Evolutionary conservation across 2,113 vertebrate species (phyloP).

Genomic region (Tragelaphus strepsiceros): DNA sequence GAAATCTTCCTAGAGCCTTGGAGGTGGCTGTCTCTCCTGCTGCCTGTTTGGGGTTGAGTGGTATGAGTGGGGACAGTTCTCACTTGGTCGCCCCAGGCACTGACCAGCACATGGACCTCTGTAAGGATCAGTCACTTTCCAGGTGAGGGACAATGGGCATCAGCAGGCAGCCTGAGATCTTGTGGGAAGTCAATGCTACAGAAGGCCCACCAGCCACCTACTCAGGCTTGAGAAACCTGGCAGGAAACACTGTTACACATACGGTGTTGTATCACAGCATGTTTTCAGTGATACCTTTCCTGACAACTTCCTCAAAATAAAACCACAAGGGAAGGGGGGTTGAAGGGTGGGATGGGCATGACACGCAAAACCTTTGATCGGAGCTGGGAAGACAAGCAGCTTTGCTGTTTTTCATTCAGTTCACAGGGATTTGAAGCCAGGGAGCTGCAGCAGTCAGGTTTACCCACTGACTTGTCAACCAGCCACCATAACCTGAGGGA

Average conservation of each 20-base stretch:
- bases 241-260: conserved; percentile 6
- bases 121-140: fast-evolving
- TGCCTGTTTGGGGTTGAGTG: neutral
- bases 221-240: neutral
- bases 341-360: neutral
- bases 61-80: fast-evolving
- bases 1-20: neutral
- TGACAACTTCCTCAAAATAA: conserved; percentile 29
- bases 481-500: no score
- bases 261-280: neutral
- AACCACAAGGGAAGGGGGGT: neutral
- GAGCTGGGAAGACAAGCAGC: neutral
- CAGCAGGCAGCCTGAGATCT: neutral
- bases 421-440: no score
- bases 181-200: fast-evolving
- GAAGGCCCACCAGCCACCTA: neutral
- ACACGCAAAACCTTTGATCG: neutral
- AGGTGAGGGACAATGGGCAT: neutral
- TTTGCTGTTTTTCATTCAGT: neutral
- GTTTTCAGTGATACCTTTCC: neutral
- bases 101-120: neutral
- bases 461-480: neutral
- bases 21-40: neutral
- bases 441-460: neutral
- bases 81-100: neutral